A percentile compares a stretch with the other conserved stretches of the same genome.
phyloP scores from a whole-genome alignment of 2,797 vertebrate species.

The Sebastiscus albofasciatus region DNA sequence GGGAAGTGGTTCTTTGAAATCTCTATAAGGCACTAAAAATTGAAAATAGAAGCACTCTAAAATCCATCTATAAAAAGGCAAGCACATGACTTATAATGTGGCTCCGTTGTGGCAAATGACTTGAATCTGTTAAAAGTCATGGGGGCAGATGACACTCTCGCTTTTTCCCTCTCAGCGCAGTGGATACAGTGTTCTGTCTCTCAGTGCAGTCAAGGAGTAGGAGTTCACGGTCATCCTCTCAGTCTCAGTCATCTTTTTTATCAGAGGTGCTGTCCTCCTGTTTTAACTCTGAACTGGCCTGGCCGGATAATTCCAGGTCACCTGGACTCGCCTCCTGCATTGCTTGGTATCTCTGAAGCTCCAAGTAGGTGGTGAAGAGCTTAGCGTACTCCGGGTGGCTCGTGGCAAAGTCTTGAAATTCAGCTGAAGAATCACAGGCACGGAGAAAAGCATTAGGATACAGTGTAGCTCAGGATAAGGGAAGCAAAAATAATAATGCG shows the following conservation, averaged over 20 bases:
- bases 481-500: not conserved
- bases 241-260: constrained; percentile 93
- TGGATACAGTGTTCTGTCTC: not conserved
- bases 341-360: constrained; percentile 92
- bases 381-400: constrained; percentile 94
- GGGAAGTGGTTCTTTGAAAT: constrained; percentile 34
- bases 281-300: constrained; percentile 50
- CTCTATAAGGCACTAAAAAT: constrained; percentile 75
- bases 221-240: not conserved
- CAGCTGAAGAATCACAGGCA: constrained; percentile 76
- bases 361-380: constrained; percentile 95
- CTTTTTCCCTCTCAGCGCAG: constrained; percentile 25
- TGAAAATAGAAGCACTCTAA: constrained; percentile 39
- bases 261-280: constrained; percentile 86
- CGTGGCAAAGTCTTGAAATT: constrained; percentile 90
- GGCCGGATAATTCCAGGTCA: constrained; percentile 62
- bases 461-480: not conserved
- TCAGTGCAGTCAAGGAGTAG: not conserved
- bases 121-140: constrained; percentile 11
- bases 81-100: constrained; percentile 38
- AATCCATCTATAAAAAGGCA: constrained; percentile 44
- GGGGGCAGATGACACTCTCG: not conserved
- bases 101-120: constrained; percentile 30
- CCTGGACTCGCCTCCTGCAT: constrained; percentile 75
- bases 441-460: not conserved